A percentile compares a stretch with the other conserved stretches of the same genome.
These are phyloP conservation scores for Nansenia antarctica DNA, from an alignment of 2,113 vertebrate genomes.

Conservation along the genomic window DNA sequence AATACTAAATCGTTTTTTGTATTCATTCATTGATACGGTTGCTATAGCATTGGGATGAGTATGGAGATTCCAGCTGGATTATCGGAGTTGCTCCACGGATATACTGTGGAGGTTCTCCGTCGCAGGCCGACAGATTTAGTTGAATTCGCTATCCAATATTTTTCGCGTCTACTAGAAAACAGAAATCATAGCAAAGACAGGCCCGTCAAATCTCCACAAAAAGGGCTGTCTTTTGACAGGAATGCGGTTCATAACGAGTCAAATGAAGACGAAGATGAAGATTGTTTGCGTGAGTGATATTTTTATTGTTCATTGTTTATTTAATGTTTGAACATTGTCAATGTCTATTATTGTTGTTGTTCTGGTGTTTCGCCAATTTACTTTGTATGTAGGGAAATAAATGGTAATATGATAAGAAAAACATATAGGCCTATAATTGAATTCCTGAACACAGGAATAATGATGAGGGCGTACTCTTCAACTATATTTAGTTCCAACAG, in stretches of 20 bases:
- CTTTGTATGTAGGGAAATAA: no score
- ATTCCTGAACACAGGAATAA: no score
- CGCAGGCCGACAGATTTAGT: slow-evolving; percentile 81
- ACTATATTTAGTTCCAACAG: no score
- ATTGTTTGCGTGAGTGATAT: slow-evolving; percentile 55
- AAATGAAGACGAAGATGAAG: slow-evolving; percentile 41
- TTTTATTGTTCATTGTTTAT: not conserved
- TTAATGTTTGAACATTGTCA: not conserved
- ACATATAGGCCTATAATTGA: no score
- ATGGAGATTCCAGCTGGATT: slow-evolving; percentile 85
- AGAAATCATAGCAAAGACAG: slow-evolving; percentile 41
- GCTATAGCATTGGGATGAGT: slow-evolving; percentile 60
- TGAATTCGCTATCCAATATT: slow-evolving; percentile 88
- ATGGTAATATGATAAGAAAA: no score
- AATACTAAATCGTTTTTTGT: no score
- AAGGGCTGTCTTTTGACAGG: slow-evolving; percentile 50
- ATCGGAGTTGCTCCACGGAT: slow-evolving; percentile 88
- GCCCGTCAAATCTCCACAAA: slow-evolving; percentile 23
- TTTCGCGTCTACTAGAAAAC: slow-evolving; percentile 75
- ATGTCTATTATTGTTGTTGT: not conserved
- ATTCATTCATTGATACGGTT: no score
- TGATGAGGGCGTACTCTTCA: no score
- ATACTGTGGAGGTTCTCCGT: slow-evolving; percentile 89
- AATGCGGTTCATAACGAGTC: slow-evolving; percentile 35
- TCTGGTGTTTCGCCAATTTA: no score